Evolutionary conservation across 2,113 vertebrate genomes (phyloP).

Genomic region (Hepsetus odoe): DNA sequence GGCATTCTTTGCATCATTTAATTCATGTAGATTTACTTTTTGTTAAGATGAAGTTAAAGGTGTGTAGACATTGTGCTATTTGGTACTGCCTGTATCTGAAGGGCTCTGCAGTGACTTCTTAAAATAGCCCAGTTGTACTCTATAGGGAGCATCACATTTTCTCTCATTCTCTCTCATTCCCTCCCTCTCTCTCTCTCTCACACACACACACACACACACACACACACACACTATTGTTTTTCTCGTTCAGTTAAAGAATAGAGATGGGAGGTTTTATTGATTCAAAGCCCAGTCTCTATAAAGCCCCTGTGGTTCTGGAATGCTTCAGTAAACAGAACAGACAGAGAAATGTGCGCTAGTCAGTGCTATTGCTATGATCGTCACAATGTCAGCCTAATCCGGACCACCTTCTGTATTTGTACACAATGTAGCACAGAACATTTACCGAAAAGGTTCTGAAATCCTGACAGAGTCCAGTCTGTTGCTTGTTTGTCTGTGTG

Average conservation of each 20-base stretch:
- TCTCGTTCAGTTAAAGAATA: constrained; percentile 12
- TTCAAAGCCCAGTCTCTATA: constrained; percentile 7
- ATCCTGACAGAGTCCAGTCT: neutral
- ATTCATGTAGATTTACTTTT: neutral
- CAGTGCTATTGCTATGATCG: constrained; percentile 26
- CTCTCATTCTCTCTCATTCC: neutral
- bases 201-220: neutral
- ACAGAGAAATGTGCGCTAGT: constrained; percentile 35
- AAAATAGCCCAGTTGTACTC: constrained; percentile 39
- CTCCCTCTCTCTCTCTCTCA: neutral
- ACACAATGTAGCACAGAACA: constrained; percentile 26
- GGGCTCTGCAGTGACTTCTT: constrained; percentile 47
- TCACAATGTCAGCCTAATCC: neutral
- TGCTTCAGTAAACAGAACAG: constrained; percentile 17
- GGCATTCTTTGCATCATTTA: too few species aligned
- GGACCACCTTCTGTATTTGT: neutral
- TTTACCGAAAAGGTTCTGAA: constrained; percentile 15
- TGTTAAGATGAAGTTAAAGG: neutral
- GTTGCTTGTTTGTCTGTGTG: neutral
- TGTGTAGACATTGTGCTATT: neutral
- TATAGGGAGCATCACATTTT: constrained; percentile 41
- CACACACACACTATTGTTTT: constrained; percentile 29
- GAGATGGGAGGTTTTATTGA: constrained; percentile 25
- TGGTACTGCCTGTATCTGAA: constrained; percentile 19
- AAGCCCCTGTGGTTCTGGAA: constrained; percentile 32